A percentile compares a stretch with the other conserved stretches of the same genome.
phyloP scores from a whole-genome alignment of 2,113 vertebrate species.

The Neopipo cinnamomea region DNA sequence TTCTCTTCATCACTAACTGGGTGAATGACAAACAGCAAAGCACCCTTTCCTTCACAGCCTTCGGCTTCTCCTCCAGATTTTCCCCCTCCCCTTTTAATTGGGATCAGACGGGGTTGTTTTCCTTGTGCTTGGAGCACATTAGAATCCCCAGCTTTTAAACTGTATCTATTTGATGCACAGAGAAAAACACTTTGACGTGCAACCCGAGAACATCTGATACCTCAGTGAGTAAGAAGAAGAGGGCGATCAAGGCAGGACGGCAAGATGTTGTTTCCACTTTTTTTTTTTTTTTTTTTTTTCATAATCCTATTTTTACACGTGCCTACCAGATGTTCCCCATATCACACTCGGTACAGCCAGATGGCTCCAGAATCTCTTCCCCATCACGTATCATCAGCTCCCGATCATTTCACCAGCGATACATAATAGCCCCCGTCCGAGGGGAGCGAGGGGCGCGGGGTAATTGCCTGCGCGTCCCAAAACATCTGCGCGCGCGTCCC shows the following conservation, averaged over 20 bases:
- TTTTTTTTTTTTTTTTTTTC: background rate
- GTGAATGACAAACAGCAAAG: background rate
- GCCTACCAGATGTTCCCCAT: conserved; percentile 8
- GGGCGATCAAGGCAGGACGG: background rate
- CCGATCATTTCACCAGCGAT: rapidly evolving
- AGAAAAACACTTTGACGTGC: background rate
- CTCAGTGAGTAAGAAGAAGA: background rate
- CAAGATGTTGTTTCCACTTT: background rate
- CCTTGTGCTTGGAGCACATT: background rate
- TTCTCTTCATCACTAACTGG: background rate
- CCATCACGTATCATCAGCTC: background rate
- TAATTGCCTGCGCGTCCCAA: background rate
- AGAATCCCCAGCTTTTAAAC: background rate
- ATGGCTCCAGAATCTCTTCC: conserved; percentile 8
- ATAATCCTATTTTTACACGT: background rate
- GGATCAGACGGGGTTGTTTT: background rate
- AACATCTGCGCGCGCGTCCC: background rate
- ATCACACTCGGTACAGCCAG: background rate
- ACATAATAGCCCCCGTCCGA: background rate
- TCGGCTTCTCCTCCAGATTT: background rate
- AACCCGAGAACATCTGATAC: background rate
- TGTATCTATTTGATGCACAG: background rate
- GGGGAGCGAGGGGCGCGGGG: background rate
- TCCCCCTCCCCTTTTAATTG: background rate
- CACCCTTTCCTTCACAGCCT: rapidly evolving